Base-by-base conservation (phyloP, 2,113 vertebrate species). In the Empidonax traillii region DNA sequence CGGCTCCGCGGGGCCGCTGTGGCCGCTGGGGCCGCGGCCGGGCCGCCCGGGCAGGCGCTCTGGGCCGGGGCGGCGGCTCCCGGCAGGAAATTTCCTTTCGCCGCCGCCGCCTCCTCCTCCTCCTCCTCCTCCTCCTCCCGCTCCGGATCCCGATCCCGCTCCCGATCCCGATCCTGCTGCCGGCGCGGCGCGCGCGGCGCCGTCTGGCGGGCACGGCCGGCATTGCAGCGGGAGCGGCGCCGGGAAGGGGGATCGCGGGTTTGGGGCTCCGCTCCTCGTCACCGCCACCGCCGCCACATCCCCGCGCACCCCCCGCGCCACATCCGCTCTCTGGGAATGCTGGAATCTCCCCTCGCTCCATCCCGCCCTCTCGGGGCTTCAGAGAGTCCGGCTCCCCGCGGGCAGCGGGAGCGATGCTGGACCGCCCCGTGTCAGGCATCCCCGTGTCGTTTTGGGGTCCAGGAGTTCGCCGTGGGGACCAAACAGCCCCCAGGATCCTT, bases 151-250 rank as follows among this genome's bases (percentile, higher is more conserved):
- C 55, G 55, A 14, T 56, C 31, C 55, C 55, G 55, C 31, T 58
- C 55, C 52, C 52, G 31, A 11, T 56, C 55, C 56, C 56, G 56
- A 3, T 58, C 56, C 56, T 10, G 22, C 23, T 15, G 23, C 35
- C 10, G 55, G 55, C 31, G 61, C 63, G 15, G 49, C 39, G 74
- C 49, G 33, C 14, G 28, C 41, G 69, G 81, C 23, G 93, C 93
- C 97, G 90, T 95, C 98, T 98, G 96, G 94, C 95, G 96, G 92
- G 55, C 87, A 81, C 9, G 5, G 47, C 18, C 47, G 24, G 74
- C 41, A 61, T 30, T 77, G 74, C 74, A 31, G 56, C 41, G 13
- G 37, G 79, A 30, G 41, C 30, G 61, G 43, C 51, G 8, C 51
- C 51, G 51, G 25, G 51, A 28, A 52, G 25, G 33, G 24, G 33